Evolutionary conservation across 35 echinoderm and acorn worm species (phyloP).

Genomic region (Ophiothrix spiculata): DNA sequence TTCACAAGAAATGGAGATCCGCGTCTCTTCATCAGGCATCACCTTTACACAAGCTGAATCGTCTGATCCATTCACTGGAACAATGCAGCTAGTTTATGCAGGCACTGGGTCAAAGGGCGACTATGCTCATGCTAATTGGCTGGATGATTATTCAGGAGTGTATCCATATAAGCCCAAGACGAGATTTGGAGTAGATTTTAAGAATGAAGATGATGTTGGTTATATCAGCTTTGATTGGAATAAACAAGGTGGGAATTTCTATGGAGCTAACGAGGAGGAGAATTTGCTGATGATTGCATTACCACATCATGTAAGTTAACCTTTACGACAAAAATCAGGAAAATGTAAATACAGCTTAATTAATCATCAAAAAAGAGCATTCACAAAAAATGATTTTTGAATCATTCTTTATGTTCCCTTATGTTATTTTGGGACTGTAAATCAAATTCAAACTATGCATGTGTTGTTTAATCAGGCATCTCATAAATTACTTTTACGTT

Average conservation of each 20-base stretch:
- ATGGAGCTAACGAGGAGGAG: conserved; percentile 31
- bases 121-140: neutral
- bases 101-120: conserved; percentile 63
- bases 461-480: too few species aligned
- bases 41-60: neutral
- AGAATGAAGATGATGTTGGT: conserved; percentile 26
- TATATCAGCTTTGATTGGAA: conserved; percentile 93
- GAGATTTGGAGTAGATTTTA: conserved; percentile 45
- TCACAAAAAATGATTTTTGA: too few species aligned
- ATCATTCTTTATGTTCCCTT: too few species aligned
- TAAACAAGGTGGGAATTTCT: conserved; percentile 48
- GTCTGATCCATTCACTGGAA: conserved; percentile 43
- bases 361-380: too few species aligned
- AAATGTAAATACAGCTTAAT: too few species aligned
- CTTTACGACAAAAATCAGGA: too few species aligned
- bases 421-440: too few species aligned
- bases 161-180: conserved; percentile 89
- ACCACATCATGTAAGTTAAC: conserved; percentile 75
- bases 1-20: conserved; percentile 57
- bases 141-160: conserved; percentile 50
- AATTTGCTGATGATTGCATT: conserved; percentile 58
- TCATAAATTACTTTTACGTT: too few species aligned
- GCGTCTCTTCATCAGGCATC: neutral
- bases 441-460: too few species aligned
- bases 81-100: conserved; percentile 79